phyloP scores from a whole-genome alignment of 1,140 invertebrate species.

The Melitaea cinxia region DNA sequence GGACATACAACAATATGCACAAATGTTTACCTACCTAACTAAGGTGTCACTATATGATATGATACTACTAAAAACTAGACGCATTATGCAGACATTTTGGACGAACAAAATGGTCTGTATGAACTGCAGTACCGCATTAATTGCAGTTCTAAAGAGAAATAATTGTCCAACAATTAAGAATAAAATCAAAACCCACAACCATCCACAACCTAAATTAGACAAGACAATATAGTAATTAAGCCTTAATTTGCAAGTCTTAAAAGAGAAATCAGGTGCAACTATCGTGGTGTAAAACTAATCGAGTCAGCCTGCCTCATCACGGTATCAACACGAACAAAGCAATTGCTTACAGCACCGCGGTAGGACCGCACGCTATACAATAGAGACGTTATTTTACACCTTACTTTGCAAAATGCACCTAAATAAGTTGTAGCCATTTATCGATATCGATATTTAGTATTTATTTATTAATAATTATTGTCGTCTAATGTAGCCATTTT shows the following conservation, averaged over 20 bases:
- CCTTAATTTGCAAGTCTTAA: conserved; percentile 11
- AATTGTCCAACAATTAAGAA: too few relatives aligned
- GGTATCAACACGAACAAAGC: conserved; percentile 47
- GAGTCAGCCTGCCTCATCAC: conserved; percentile 48
- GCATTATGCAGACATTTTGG: too few relatives aligned
- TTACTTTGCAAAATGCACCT: conserved; percentile 28
- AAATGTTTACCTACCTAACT: too few relatives aligned
- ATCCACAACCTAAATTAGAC: not conserved
- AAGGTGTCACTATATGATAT: too few relatives aligned
- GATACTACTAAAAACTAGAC: too few relatives aligned
- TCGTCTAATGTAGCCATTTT: too few relatives aligned
- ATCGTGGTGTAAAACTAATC: conserved; percentile 54
- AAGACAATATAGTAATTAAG: conserved; percentile 5
- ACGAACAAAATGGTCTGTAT: too few relatives aligned
- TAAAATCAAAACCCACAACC: not conserved
- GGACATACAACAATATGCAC: too few relatives aligned
- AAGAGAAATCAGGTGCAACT: conserved; percentile 13
- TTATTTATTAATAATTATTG: not conserved
- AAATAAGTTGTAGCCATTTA: not conserved
- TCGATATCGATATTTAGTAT: conserved; percentile 10
- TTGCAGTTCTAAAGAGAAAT: too few relatives aligned
- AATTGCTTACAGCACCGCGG: conserved; percentile 60
- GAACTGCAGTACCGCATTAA: too few relatives aligned
- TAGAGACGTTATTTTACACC: conserved; percentile 61
- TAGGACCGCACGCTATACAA: conserved; percentile 55